Evolutionary conservation across 1,140 invertebrate species (phyloP), one percentile per base, ranked within the genome.

Genomic region (Nylanderia fulva): DNA sequence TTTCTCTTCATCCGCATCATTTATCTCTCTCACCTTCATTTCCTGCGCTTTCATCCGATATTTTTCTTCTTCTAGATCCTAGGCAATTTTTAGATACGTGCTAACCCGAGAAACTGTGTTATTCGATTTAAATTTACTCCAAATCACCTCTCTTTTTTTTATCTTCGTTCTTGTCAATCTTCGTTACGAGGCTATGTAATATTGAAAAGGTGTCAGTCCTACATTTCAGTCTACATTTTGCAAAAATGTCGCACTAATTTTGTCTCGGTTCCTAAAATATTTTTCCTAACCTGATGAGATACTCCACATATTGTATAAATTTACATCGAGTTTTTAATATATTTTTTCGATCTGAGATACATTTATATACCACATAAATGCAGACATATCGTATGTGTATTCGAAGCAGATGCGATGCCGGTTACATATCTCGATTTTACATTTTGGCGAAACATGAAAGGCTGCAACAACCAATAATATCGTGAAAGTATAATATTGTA

Each of bases 391-490:
- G 2, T n/a, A n/a, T n/a, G 2, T 39, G 6, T n/a, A 42, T 27
- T 9, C 9, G 15, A 58, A 33, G 9, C 54, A 15, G 21, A 36
- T 39, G 36, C 4, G 39, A 29, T 79, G 66, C 18, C 42, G 29
- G 0, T 72, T 56, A 21, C n/a, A 56, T 56, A 9, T 27, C 58
- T 77, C 5, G 58, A 79, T 27, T 52, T 79, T 66, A 21, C 45
- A 66, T 54, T 54, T 54, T 27, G 58, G 21, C 21, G 4, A 48
- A 33, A 33, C 33, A 24, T 13, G 36, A 48, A 11, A 36, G 8
- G 13, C 24, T 33, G 15, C 21, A 21, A 6, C 7, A 29, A n/a
- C 11, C 24, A 15, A 6, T 61, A 7, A 15, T 29, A 58, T 1
- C 2, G 4, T n/a, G 21, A 21, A 13, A 45, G 29, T 56, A 21